Base-by-base conservation (phyloP, 2,113 vertebrate genomes). In the Esox niger region DNA sequence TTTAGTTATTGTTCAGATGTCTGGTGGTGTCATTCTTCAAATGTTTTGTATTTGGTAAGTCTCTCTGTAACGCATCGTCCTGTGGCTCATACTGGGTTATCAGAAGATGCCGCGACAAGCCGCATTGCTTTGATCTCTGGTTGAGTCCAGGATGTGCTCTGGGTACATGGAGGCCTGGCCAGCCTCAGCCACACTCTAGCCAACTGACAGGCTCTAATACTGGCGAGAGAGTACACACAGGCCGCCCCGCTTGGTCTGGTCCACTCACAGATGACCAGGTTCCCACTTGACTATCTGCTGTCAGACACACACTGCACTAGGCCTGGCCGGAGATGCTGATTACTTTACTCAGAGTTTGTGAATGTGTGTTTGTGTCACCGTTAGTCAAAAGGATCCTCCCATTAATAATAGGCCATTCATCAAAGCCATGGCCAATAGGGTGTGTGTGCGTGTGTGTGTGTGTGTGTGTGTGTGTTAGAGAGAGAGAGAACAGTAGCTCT, bases 101-200 rank as follows among this genome's bases (percentile, higher is more conserved):
- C 38, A 43, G 38, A 43, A 43, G 38, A 4, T 15, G 13, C 38
- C 13, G 38, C 5, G 38, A 43, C 38, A 43, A 15, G 84, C 82
- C 86, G n/a, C n/a, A n/a, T n/a, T n/a, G n/a, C 94, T 98, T 98
- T 98, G 94, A 97, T 98, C 94, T 95, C 88, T 86, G 68, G 88
- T 17, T 43, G 17, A 43, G 91, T 93, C 94, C 92, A 93, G 88
- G 82, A 91, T 91, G 92, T 95, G 82, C 85, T 73, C 74, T 79
- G 21, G 29, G 59, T 61, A 31, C 32, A 76, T 81, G 69, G 64
- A 71, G 75, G 85, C 84, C 93, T 95, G 94, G 80, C 78, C 87
- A 93, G 88, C 71, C 58, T 95, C 93, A 95, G 86, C 33, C 91
- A 93, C 94, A 95, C 94, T 86, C 90, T 71, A 74, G 64, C 88